These are phyloP conservation scores for Matsumurasca onukii DNA, from an alignment of 1,140 invertebrate genomes.

Conservation along the genomic window DNA sequence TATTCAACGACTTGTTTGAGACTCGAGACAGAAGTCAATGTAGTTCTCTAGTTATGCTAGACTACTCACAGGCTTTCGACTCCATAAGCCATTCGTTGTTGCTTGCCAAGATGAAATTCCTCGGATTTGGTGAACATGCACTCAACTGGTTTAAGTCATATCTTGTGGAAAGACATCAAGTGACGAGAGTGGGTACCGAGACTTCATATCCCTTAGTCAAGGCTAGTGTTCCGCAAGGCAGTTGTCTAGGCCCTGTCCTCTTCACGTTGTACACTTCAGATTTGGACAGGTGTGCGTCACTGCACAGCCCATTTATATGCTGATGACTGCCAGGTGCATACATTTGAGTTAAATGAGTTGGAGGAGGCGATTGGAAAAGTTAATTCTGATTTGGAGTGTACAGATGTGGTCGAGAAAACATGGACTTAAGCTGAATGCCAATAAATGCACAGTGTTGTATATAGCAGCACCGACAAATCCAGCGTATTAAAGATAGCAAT, in stretches of 20 bases:
- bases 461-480: neutral
- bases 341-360: neutral
- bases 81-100: neutral
- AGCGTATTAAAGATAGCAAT: neutral
- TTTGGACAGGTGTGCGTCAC: neutral
- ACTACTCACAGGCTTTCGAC: neutral
- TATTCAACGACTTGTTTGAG: neutral
- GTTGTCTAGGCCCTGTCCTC: neutral
- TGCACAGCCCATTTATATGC: neutral
- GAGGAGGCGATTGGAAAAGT: neutral
- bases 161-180: neutral
- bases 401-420: neutral
- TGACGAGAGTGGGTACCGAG: neutral
- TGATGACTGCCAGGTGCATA: neutral
- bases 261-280: neutral
- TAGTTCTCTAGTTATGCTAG: neutral
- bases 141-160: neutral
- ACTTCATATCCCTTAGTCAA: neutral
- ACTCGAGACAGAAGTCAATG: neutral
- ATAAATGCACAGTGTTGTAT: neutral
- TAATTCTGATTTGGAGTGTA: neutral
- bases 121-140: neutral
- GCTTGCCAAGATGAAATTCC: neutral
- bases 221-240: neutral
- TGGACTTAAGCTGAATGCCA: neutral